Evolutionary conservation across 1,140 invertebrate genomes (phyloP).

Genomic region (Solenopsis fugax): DNA sequence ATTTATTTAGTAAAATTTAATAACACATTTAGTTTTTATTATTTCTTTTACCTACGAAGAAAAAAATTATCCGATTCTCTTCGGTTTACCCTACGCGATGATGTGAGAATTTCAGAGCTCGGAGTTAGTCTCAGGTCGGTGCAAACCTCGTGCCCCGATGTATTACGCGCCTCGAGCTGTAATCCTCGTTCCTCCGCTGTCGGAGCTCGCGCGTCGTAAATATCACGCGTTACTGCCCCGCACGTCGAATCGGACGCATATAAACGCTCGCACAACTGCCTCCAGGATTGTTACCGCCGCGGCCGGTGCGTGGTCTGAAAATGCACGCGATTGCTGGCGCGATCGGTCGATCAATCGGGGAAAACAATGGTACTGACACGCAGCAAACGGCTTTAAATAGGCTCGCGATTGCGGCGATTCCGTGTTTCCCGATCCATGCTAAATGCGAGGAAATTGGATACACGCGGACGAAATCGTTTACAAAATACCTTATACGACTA

Average conservation of each 20-base stretch:
- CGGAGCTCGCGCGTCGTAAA: slow-evolving; percentile 16
- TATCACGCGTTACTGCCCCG: slow-evolving; percentile 21
- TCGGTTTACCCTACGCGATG: neutral
- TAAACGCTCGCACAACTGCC: slow-evolving; percentile 1
- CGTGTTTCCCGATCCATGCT: neutral
- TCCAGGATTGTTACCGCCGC: slow-evolving; percentile 15
- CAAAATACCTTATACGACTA: neutral
- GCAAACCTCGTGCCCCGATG: slow-evolving; percentile 6
- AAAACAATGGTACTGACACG: slow-evolving; percentile 38
- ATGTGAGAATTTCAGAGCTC: slow-evolving; percentile 11
- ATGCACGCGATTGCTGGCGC: slow-evolving; percentile 31
- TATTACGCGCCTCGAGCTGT: slow-evolving; percentile 13
- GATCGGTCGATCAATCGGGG: slow-evolving; percentile 59
- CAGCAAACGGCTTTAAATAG: slow-evolving; percentile 38
- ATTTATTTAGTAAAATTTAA: no score
- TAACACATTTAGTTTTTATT: no score
- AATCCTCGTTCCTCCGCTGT: slow-evolving; percentile 17
- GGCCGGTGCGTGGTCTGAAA: slow-evolving; percentile 11
- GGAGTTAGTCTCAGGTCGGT: neutral
- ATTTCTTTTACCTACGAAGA: no score
- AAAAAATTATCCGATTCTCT: no score
- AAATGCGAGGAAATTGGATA: neutral
- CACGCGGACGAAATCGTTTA: neutral
- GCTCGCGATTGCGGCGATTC: neutral
- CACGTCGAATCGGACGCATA: slow-evolving; percentile 2